Conservation (phyloP, 92 coral and sea anemone genomes). For the Porites evermanni region DNA sequence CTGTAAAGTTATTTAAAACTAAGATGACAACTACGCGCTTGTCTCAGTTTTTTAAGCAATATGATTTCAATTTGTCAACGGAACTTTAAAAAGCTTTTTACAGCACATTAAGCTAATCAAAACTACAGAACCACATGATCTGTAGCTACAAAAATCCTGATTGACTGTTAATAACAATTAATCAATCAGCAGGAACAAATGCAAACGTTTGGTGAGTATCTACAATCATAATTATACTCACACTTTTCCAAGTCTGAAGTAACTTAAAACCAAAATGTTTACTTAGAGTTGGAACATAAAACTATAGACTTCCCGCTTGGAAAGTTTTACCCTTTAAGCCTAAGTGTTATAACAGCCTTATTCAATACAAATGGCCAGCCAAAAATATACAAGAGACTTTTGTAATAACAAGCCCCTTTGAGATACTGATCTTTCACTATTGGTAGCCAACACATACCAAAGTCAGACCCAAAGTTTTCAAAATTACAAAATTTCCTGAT, state of each 20-base stretch:
- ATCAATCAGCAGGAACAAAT: background rate
- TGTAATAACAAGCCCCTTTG: too few relatives aligned
- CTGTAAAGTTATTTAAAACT: background rate
- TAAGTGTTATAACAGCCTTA: background rate
- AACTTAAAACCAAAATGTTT: background rate
- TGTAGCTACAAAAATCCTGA: constrained; percentile 2
- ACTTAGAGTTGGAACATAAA: background rate
- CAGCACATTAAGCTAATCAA: background rate
- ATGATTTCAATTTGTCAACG: background rate
- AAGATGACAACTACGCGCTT: background rate
- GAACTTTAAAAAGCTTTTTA: background rate
- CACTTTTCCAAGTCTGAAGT: background rate
- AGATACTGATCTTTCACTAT: too few relatives aligned
- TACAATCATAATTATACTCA: background rate
- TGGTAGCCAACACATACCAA: too few relatives aligned
- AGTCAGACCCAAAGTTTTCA: too few relatives aligned
- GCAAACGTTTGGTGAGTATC: background rate
- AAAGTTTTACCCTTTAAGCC: constrained; percentile 25
- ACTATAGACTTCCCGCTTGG: background rate
- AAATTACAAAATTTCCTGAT: too few relatives aligned
- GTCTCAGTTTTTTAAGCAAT: background rate
- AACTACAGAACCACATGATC: background rate
- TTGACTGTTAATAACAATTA: background rate
- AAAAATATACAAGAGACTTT: background rate
- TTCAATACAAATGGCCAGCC: background rate